Conservation (phyloP, 2,113 vertebrate species). For the Hypomesus transpacificus region DNA sequence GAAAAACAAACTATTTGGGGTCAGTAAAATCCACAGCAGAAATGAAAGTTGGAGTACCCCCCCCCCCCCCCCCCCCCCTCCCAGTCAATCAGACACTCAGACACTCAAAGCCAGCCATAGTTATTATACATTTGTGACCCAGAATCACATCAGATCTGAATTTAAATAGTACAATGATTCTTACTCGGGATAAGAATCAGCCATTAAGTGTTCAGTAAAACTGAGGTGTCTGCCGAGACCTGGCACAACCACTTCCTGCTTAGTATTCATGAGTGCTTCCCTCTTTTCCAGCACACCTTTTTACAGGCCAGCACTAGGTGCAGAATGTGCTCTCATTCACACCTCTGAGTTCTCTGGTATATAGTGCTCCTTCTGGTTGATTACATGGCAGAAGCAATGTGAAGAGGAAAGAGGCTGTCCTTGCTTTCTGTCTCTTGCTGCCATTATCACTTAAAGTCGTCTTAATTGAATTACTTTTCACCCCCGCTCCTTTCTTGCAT, state of each 20-base stretch:
- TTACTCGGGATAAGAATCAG: not conserved
- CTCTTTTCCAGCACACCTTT: not conserved
- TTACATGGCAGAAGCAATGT: not conserved
- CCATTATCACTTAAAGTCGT: conserved; percentile 40
- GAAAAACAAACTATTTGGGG: not conserved
- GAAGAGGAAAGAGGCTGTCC: not conserved
- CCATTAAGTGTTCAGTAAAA: not conserved
- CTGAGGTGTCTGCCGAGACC: not conserved
- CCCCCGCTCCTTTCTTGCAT: conserved; percentile 26
- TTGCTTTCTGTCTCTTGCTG: conserved; percentile 30
- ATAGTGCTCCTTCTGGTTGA: conserved; percentile 13
- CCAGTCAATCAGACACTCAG: conserved; percentile 3
- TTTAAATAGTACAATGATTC: conserved; percentile 3
- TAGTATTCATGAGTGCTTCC: conserved; percentile 9
- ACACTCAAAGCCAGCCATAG: not conserved
- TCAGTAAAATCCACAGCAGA: not conserved
- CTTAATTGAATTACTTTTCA: conserved; percentile 32
- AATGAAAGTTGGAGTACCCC: not conserved
- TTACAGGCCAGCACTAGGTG: conserved; percentile 14
- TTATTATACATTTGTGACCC: conserved; percentile 1
- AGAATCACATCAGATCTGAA: not conserved
- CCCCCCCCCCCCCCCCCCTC: not conserved
- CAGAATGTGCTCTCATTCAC: conserved; percentile 18
- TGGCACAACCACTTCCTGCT: not conserved
- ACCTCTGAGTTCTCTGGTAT: conserved; percentile 17